Evolutionary conservation across 1,140 invertebrate species (phyloP), one percentile per base, ranked within the genome.

Genomic region (Littorina saxatilis): DNA sequence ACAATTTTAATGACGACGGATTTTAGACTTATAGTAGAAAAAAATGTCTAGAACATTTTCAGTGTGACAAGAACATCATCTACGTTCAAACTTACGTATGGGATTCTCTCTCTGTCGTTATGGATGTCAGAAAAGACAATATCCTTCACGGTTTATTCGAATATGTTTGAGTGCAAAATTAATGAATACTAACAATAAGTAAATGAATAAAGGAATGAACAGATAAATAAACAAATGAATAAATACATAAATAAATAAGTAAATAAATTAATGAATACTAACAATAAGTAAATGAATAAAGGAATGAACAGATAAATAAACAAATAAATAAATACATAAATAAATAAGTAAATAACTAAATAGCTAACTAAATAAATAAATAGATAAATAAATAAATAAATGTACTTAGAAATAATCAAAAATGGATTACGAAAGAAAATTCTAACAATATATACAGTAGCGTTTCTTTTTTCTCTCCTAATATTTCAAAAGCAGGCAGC

Each of bases 101-200:
- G n/a, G n/a, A n/a, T n/a, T n/a, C n/a, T n/a, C n/a, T n/a, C n/a
- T n/a, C n/a, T n/a, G n/a, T n/a, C n/a, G n/a, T n/a, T n/a, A n/a
- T n/a, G n/a, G 32, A n/a, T 40, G 83, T 40, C 27, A 82, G n/a
- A 27, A 23, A 7, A 74, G 13, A n/a, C 39, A n/a, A 9, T 35
- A 66, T 5, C 7, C 5, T 9, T 66, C n/a, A 29, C 32, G 11
- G 61, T 66, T 23, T 5, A 27, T 7, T 29, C 7, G n/a, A 5
- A 35, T 66, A 11, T 66, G 23, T 9, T 9, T 66, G 7, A 66
- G 23, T 66, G 32, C n/a, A 66, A 66, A 66, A 66, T 66, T 66
- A 66, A 66, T 9, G 61, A 27, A 7, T 27, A 66, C n/a, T 29
- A 66, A 66, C 11, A 66, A 66, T 7, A 66, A 9, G n/a, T 29